Evolutionary conservation across 92 coral and sea anemone species (phyloP).

Genomic region (Parazoanthus atlanticus): DNA sequence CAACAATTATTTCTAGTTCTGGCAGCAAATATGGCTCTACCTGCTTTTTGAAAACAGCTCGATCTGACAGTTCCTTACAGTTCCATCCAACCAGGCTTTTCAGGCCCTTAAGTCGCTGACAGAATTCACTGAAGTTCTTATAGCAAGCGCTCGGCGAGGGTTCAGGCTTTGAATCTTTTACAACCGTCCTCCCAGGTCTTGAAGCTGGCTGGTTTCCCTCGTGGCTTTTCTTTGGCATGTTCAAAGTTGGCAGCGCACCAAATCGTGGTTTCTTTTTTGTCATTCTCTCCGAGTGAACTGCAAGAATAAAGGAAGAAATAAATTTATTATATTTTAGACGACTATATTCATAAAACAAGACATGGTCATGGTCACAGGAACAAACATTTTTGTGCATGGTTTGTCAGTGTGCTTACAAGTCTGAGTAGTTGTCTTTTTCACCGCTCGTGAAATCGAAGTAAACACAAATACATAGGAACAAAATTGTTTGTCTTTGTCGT

Average conservation of each 20-base stretch:
- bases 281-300: neutral
- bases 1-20: constrained; percentile 40
- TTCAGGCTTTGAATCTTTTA: constrained; percentile 35
- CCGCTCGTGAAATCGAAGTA: neutral
- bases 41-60: constrained; percentile 42
- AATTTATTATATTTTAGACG: neutral
- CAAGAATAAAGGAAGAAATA: neutral
- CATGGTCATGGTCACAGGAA: neutral
- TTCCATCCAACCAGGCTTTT: constrained; percentile 50
- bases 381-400: neutral
- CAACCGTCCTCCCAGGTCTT: constrained; percentile 46
- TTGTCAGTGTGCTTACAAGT: neutral
- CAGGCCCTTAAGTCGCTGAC: constrained; percentile 42
- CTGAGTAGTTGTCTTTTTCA: neutral
- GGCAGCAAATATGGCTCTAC: constrained; percentile 53
- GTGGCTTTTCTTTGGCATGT: constrained; percentile 49
- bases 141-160: constrained; percentile 42
- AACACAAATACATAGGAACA: neutral
- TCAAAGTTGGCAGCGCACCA: constrained; percentile 48
- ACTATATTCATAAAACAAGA: neutral
- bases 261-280: constrained; percentile 46
- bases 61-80: constrained; percentile 33
- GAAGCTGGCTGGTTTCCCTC: constrained; percentile 51
- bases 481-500: neutral
- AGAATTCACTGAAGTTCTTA: constrained; percentile 30